Percentiles rank a stretch among this genome's conserved stretches.
These are phyloP conservation scores for Drymonia ruficornis DNA, from an alignment of 2,888 invertebrate genomes.

Conservation along the genomic window DNA sequence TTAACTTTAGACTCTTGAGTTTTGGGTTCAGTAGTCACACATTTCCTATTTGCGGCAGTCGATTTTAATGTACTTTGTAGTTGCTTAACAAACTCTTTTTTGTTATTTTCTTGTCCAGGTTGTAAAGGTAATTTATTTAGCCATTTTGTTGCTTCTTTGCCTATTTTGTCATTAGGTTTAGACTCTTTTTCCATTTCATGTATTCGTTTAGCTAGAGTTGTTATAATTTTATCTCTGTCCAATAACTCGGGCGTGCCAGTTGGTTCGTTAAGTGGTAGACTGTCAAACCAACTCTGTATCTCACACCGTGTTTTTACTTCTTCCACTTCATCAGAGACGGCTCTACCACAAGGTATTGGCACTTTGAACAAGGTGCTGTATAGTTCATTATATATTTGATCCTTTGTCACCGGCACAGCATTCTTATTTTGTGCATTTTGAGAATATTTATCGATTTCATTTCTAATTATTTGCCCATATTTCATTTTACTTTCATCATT, in stretches of 20 bases:
- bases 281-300: slow-evolving; percentile 60
- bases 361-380: slow-evolving; percentile 58
- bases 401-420: slow-evolving; percentile 47
- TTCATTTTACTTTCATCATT: slow-evolving; percentile 51
- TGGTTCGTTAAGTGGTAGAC: slow-evolving; percentile 49
- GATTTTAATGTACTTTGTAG: slow-evolving; percentile 49
- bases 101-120: slow-evolving; percentile 35
- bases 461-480: slow-evolving; percentile 51
- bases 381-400: slow-evolving; percentile 58
- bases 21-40: slow-evolving; percentile 29
- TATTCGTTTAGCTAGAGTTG: slow-evolving; percentile 55
- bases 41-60: slow-evolving; percentile 50
- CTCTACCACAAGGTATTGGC: slow-evolving; percentile 51
- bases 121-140: slow-evolving; percentile 53
- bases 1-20: slow-evolving; percentile 24
- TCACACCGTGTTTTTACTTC: slow-evolving; percentile 63
- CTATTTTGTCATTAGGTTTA: slow-evolving; percentile 45
- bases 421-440: slow-evolving; percentile 50
- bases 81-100: slow-evolving; percentile 41
- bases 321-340: slow-evolving; percentile 56
- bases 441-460: slow-evolving; percentile 55
- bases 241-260: slow-evolving; percentile 42
- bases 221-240: slow-evolving; percentile 54
- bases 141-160: slow-evolving; percentile 59
- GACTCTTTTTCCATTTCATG: slow-evolving; percentile 55